Conservation (phyloP, 2,888 invertebrate species). For the Leucophenga maculata region DNA sequence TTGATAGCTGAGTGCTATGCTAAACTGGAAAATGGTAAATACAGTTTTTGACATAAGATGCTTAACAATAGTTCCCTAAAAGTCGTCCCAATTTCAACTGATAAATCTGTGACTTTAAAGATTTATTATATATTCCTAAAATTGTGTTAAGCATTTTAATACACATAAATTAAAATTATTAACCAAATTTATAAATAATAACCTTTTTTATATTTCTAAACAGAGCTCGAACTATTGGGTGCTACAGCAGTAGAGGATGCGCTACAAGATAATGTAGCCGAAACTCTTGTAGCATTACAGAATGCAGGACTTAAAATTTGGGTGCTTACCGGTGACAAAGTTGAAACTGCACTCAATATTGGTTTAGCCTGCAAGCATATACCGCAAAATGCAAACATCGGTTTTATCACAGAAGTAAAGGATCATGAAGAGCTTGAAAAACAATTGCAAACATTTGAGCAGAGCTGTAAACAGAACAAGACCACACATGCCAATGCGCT, state of each 20-base stretch:
- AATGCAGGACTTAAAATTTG: constrained; percentile 90
- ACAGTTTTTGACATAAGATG: not conserved
- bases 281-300: constrained; percentile 84
- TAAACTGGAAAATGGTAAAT: constrained; percentile 66
- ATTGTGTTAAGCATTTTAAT: not conserved
- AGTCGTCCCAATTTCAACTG: no score
- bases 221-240: constrained; percentile 81
- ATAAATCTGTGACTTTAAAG: no score
- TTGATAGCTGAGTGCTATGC: constrained; percentile 63
- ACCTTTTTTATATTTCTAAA: not conserved
- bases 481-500: constrained; percentile 76
- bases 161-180: not conserved
- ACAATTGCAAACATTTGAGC: constrained; percentile 77
- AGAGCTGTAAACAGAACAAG: constrained; percentile 72
- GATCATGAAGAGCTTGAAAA: constrained; percentile 74
- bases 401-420: constrained; percentile 73
- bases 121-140: no score
- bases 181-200: not conserved
- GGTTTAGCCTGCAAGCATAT: constrained; percentile 85
- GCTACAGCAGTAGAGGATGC: constrained; percentile 90
- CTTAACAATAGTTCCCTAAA: no score
- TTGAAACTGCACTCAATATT: constrained; percentile 89
- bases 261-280: constrained; percentile 87
- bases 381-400: constrained; percentile 73
- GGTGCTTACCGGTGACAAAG: constrained; percentile 94